phyloP scores from a whole-genome alignment of 2,888 invertebrate genomes.

The Limnephilus auricula region DNA sequence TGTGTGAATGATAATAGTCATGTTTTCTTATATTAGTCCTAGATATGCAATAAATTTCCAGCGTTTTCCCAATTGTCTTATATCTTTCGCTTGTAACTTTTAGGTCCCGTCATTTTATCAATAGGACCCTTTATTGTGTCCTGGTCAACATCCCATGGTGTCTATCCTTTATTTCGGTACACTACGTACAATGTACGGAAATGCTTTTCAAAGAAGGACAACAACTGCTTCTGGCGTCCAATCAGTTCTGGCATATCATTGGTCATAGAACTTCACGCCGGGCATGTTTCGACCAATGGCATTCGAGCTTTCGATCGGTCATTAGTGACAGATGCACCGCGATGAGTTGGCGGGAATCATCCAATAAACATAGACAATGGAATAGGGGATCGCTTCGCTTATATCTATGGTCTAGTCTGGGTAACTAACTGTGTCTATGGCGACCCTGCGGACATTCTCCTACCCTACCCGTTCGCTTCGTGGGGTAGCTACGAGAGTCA shows the following conservation, averaged over 20 bases:
- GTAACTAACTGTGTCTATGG: constrained; percentile 12
- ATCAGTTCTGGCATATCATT: constrained; percentile 62
- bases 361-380: constrained; percentile 62
- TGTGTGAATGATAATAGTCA: no score
- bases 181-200: constrained; percentile 45
- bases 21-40: no score
- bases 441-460: constrained; percentile 31
- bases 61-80: constrained; percentile 30
- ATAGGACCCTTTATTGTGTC: constrained; percentile 51
- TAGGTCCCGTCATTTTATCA: constrained; percentile 63
- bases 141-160: constrained; percentile 9
- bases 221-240: constrained; percentile 27
- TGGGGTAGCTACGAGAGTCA: not conserved
- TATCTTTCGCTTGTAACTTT: constrained; percentile 55
- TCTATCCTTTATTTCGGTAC: not conserved
- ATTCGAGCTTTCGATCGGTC: constrained; percentile 53
- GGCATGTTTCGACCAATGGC: constrained; percentile 56
- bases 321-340: constrained; percentile 63
- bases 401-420: not conserved
- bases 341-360: constrained; percentile 58
- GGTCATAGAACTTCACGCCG: constrained; percentile 53
- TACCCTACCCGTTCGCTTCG: not conserved
- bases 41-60: not conserved
- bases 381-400: constrained; percentile 36
- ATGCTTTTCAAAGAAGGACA: constrained; percentile 50